Percentiles rank a stretch among this genome's conserved stretches.
Conservation (phyloP, 2,797 vertebrate species). For the Carduelis carduelis region DNA sequence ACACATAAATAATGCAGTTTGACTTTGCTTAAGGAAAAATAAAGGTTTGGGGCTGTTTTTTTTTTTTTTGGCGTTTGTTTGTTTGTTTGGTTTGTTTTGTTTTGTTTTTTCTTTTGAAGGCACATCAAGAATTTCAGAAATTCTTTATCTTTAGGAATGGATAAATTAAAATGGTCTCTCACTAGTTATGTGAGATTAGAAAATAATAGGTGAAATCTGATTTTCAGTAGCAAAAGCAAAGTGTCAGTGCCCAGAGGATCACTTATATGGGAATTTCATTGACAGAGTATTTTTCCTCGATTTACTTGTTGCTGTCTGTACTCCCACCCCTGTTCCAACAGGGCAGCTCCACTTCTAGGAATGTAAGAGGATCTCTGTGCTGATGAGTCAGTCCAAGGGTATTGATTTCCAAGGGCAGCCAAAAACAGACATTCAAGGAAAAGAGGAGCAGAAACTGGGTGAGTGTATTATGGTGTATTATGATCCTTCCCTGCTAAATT, state of each 20-base stretch:
- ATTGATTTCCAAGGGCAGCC: neutral
- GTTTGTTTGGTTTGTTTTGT: no score
- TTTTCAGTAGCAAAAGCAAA: neutral
- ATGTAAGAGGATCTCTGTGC: neutral
- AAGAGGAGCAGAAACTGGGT: neutral
- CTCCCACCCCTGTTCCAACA: accelerated
- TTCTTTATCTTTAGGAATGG: neutral
- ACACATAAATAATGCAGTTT: neutral
- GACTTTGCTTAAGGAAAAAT: neutral
- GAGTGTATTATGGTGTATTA: neutral
- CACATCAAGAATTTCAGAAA: neutral
- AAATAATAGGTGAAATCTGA: neutral
- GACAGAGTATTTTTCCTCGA: neutral
- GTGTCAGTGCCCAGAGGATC: neutral
- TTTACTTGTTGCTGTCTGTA: neutral
- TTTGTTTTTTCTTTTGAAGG: neutral
- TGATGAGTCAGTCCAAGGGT: neutral
- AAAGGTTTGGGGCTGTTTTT: neutral
- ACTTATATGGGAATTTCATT: neutral
- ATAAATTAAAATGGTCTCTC: neutral
- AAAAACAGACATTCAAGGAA: neutral
- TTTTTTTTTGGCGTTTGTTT: no score
- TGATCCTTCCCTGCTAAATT: neutral
- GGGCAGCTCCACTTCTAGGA: neutral
- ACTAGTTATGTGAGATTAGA: neutral